Percentiles rank a stretch among this genome's conserved stretches.
Conservation (phyloP, 2,797 vertebrate species). For the Periophthalmus magnuspinnatus region DNA sequence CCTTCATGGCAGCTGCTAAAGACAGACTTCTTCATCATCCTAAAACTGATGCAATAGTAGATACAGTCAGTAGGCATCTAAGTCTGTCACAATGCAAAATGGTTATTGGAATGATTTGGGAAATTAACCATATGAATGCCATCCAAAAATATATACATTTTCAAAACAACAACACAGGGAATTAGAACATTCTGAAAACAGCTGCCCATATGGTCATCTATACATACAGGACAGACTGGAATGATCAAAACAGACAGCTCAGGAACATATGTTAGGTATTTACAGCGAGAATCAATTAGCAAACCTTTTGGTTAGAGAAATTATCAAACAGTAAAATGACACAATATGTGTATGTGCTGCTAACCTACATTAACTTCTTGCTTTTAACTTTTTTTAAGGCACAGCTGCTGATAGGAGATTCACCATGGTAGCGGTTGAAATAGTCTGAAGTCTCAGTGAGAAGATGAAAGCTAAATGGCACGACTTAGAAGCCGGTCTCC, state of each 20-base stretch:
- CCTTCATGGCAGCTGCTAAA: constrained; percentile 29
- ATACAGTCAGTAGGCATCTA: background rate
- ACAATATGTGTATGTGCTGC: background rate
- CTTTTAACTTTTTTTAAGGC: background rate
- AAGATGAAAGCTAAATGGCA: background rate
- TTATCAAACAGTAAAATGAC: background rate
- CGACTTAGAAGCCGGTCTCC: background rate
- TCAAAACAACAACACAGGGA: no score
- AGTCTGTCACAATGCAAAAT: background rate
- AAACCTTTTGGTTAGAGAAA: background rate
- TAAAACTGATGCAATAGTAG: background rate
- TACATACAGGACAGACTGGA: no score
- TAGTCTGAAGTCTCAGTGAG: background rate
- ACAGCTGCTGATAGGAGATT: background rate
- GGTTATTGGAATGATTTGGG: background rate
- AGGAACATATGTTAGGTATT: no score
- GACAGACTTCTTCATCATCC: constrained; percentile 28
- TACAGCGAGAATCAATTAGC: no score
- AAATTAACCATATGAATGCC: background rate
- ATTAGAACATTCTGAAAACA: no score
- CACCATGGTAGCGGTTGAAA: background rate
- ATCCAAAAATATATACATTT: no score
- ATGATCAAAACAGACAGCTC: no score
- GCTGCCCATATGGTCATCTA: no score
- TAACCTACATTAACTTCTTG: background rate